phyloP scores from a whole-genome alignment of 2,113 vertebrate species.

The Ceyx cyanopectus region DNA sequence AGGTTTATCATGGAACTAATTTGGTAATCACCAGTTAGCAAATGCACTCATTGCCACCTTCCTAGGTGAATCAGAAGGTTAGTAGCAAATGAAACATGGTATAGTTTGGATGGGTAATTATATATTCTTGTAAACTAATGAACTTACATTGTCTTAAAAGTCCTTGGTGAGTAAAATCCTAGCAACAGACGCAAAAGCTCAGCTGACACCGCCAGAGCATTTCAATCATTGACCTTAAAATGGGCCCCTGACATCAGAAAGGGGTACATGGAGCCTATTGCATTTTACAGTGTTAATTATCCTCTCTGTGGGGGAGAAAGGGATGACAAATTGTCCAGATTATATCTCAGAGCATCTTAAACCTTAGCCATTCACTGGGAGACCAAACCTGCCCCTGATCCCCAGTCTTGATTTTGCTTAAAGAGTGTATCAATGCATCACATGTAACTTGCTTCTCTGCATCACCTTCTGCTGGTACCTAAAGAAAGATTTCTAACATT shows the following conservation, averaged over 20 bases:
- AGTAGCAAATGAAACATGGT: constrained; percentile 46
- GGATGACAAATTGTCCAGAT: background rate
- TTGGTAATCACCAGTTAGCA: constrained; percentile 75
- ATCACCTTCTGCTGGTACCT: background rate
- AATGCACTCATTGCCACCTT: constrained; percentile 58
- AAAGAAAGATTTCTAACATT: background rate
- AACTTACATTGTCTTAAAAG: constrained; percentile 54
- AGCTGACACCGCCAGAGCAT: background rate
- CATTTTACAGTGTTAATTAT: constrained; percentile 31
- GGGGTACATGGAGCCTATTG: background rate
- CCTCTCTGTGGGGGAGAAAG: background rate
- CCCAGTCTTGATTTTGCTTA: background rate
- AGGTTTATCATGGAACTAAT: constrained; percentile 77
- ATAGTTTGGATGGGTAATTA: constrained; percentile 68
- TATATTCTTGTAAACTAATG: constrained; percentile 69
- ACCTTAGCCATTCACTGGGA: background rate
- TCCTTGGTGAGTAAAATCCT: constrained; percentile 52
- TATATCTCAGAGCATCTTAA: constrained; percentile 9
- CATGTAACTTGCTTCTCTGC: background rate
- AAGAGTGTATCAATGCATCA: background rate
- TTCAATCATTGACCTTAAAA: constrained; percentile 20
- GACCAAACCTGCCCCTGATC: background rate
- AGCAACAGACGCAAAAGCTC: background rate
- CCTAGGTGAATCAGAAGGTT: constrained; percentile 68
- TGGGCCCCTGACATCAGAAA: background rate